These are phyloP conservation scores for Augochlora pura DNA, from an alignment of 1,140 invertebrate genomes.

Conservation along the genomic window DNA sequence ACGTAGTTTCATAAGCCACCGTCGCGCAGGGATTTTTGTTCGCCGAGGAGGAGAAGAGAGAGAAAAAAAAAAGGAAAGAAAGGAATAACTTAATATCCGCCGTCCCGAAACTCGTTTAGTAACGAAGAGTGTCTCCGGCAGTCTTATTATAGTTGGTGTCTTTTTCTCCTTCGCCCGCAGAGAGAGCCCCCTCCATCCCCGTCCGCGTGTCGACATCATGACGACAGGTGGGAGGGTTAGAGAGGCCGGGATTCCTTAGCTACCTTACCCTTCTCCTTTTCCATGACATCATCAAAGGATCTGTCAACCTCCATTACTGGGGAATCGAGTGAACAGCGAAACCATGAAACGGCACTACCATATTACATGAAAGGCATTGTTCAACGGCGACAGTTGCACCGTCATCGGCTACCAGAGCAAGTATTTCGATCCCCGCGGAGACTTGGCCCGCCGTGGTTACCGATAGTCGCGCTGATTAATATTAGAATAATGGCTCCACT, in stretches of 20 bases:
- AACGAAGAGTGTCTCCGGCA: constrained; percentile 33
- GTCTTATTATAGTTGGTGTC: constrained; percentile 39
- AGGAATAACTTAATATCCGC: constrained; percentile 44
- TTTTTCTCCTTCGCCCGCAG: constrained; percentile 32
- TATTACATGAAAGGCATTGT: constrained; percentile 53
- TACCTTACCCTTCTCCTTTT: background rate
- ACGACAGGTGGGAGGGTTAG: constrained; percentile 55
- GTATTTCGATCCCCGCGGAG: constrained; percentile 23
- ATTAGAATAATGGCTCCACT: background rate
- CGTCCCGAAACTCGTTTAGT: constrained; percentile 34
- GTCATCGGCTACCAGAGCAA: constrained; percentile 9
- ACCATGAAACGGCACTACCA: constrained; percentile 58
- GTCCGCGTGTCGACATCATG: constrained; percentile 17
- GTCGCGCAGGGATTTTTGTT: constrained; percentile 23
- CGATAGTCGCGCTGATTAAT: background rate
- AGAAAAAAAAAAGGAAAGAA: background rate
- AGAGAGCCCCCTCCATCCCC: constrained; percentile 29
- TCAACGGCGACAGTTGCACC: constrained; percentile 16
- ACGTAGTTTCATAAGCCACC: constrained; percentile 26
- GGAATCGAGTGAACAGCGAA: constrained; percentile 55
- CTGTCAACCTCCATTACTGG: constrained; percentile 60
- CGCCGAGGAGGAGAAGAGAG: background rate
- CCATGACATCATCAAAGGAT: constrained; percentile 52
- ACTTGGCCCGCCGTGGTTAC: background rate
- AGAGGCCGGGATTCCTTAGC: constrained; percentile 32